Percentiles rank a stretch among this genome's conserved stretches.
Conservation (phyloP, 92 coral and sea anemone genomes). For the Siderastrea radians region DNA sequence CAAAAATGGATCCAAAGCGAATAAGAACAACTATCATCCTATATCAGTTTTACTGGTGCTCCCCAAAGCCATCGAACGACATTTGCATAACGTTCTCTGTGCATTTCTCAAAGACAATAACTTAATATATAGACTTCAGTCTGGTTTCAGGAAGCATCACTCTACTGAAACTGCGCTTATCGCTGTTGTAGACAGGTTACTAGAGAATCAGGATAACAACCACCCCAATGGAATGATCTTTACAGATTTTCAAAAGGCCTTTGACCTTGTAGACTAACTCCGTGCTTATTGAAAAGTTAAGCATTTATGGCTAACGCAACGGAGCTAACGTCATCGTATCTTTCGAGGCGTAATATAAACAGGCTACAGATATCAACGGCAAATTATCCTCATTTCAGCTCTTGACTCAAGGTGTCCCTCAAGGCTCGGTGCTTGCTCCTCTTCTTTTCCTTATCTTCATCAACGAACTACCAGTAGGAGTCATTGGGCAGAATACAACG, state of each 20-base stretch:
- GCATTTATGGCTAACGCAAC: slow-evolving; percentile 37
- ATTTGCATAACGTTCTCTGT: slow-evolving; percentile 6
- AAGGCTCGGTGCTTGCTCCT: too few relatives aligned
- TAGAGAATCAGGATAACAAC: not conserved
- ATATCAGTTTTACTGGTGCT: slow-evolving; percentile 18
- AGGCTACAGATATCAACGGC: slow-evolving; percentile 32
- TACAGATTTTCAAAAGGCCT: too few relatives aligned
- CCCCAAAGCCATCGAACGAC: slow-evolving; percentile 8
- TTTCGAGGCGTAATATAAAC: too few relatives aligned
- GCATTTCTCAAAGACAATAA: slow-evolving; percentile 31
- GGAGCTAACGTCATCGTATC: slow-evolving; percentile 18
- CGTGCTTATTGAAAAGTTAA: slow-evolving; percentile 20
- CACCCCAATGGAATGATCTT: slow-evolving; percentile 36
- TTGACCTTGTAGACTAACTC: slow-evolving; percentile 10
- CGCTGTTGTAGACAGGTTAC: not conserved
- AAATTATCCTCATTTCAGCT: slow-evolving; percentile 44
- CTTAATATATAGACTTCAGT: slow-evolving; percentile 18
- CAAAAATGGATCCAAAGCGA: not conserved
- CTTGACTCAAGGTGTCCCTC: slow-evolving; percentile 59
- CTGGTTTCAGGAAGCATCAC: slow-evolving; percentile 27
- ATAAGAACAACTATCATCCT: too few relatives aligned
- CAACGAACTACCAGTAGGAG: slow-evolving; percentile 49
- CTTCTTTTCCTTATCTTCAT: slow-evolving; percentile 56
- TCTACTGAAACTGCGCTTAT: slow-evolving; percentile 44
- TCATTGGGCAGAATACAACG: slow-evolving; percentile 20